These are phyloP conservation scores for Zaprionus bogoriensis DNA, from an alignment of 2,888 invertebrate species.

Conservation along the genomic window DNA sequence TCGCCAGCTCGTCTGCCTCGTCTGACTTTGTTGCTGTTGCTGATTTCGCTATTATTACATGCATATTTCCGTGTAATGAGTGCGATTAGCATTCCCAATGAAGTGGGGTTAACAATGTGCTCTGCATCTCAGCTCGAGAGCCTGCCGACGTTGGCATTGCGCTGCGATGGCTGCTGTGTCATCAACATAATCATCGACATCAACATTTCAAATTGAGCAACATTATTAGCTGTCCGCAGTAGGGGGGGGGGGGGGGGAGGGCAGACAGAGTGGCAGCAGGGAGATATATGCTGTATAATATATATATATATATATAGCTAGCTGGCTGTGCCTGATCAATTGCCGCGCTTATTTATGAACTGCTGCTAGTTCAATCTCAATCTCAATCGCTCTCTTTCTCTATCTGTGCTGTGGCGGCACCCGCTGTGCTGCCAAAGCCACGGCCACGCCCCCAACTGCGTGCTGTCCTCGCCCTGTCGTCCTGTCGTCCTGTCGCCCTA, in stretches of 20 bases:
- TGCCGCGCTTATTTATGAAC: conserved; percentile 44
- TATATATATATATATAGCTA: too few relatives aligned
- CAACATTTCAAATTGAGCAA: conserved; percentile 71
- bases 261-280: conserved; percentile 4
- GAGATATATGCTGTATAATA: background rate
- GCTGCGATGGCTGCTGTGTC: conserved; percentile 46
- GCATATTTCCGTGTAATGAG: conserved; percentile 77
- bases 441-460: conserved; percentile 27
- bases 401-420: background rate
- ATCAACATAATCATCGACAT: conserved; percentile 73
- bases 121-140: conserved; percentile 64
- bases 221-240: conserved; percentile 44
- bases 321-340: conserved; percentile 52
- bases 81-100: conserved; percentile 78
- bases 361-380: conserved; percentile 29
- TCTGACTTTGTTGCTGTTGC: conserved; percentile 34
- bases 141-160: conserved; percentile 9
- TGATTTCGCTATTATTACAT: conserved; percentile 74
- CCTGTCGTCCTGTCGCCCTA: too few relatives aligned
- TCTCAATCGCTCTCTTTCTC: background rate
- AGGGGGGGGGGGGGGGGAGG: background rate
- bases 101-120: conserved; percentile 77
- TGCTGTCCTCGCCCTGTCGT: conserved; percentile 38
- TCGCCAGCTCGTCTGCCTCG: conserved; percentile 30
- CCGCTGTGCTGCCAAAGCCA: conserved; percentile 40